Evolutionary conservation across 92 coral and sea anemone genomes (phyloP).

Genomic region (Zoanthus gigantus): DNA sequence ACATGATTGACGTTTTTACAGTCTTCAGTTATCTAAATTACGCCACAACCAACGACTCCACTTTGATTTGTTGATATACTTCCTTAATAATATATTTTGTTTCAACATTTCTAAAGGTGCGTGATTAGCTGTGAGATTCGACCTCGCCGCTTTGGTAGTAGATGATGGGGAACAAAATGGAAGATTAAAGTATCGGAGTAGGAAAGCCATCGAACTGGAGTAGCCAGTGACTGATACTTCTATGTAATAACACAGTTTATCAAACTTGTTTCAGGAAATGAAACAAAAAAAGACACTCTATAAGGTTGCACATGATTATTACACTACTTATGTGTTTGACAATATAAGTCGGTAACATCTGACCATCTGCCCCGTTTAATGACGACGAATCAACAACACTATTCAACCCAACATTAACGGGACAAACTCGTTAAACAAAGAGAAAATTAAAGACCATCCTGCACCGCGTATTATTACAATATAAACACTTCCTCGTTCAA

Average conservation of each 20-base stretch:
- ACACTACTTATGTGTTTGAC: constrained; percentile 2
- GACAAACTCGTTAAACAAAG: constrained; percentile 1
- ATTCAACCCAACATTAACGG: constrained; percentile 40
- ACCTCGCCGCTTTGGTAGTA: too few relatives aligned
- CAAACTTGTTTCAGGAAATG: constrained; percentile 4
- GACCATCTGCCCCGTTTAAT: constrained; percentile 28
- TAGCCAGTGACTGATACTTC: not conserved
- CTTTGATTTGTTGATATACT: too few relatives aligned
- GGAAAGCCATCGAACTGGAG: not conserved
- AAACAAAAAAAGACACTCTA: not conserved
- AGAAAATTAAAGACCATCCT: constrained; percentile 45
- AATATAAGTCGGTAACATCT: not conserved
- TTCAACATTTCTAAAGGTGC: too few relatives aligned
- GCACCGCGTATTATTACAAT: constrained; percentile 12
- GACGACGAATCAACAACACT: constrained; percentile 28
- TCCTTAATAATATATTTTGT: too few relatives aligned
- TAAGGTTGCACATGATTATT: not conserved
- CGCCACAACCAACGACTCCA: too few relatives aligned
- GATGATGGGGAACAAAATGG: not conserved
- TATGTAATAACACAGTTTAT: not conserved
- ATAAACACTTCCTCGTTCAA: constrained; percentile 10
- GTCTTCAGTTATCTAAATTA: too few relatives aligned
- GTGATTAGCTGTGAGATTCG: too few relatives aligned
- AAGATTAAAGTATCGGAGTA: not conserved
- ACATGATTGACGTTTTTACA: too few relatives aligned